Base-by-base conservation (phyloP, 2,113 vertebrate species). In the Maccullochella peelii region DNA sequence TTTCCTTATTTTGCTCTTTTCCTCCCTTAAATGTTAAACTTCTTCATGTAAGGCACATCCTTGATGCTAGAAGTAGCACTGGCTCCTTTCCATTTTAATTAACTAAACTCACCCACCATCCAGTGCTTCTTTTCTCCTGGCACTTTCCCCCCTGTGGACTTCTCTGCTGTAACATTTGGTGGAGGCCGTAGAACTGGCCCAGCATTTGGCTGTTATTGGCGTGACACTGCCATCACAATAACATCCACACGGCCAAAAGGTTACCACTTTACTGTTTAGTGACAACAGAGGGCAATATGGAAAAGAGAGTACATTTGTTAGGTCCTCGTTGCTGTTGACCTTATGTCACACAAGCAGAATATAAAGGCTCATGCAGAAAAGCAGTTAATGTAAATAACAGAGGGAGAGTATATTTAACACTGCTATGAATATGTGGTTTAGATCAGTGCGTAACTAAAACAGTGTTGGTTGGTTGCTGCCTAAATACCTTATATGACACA, bases 141-240 rank as follows among this genome's bases (percentile, higher is more conserved):
- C 63, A 42, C 62, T 65, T 59, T 33, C 61, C 0, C 72, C 55
- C 75, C 66, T 52, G 38, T 80, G 75, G 49, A 59, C 18, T 1
- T 65, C 44, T 40, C 33, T 73, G 74, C 73, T 78, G 77, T 47
- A 82, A 77, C 91, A 86, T 91, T 94, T 94, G 86, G 72, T 77
- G 65, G 21, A 79, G 16, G 67, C 59, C n/a, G 62, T 21, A 70
- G 40, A 83, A 38, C 27, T 44, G 62, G 18, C 66, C 40, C n/a
- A 52, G 62, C 71, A 85, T 89, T 90, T 80, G 86, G 83, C 78
- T 75, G 59, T 80, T 52, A 52, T 63, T 40, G 27, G 77, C 36
- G 75, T 25, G 59, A 52, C 33, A 38, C 50, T 59, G 40, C 44
- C 57, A 63, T 66, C 70, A 76, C 78, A 68, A 36, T 63, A 76